A percentile compares a stretch with the other conserved stretches of the same genome.
These are phyloP conservation scores for Enteromius afrohamiltoni DNA, from an alignment of 2,797 vertebrate species.

Conservation along the genomic window DNA sequence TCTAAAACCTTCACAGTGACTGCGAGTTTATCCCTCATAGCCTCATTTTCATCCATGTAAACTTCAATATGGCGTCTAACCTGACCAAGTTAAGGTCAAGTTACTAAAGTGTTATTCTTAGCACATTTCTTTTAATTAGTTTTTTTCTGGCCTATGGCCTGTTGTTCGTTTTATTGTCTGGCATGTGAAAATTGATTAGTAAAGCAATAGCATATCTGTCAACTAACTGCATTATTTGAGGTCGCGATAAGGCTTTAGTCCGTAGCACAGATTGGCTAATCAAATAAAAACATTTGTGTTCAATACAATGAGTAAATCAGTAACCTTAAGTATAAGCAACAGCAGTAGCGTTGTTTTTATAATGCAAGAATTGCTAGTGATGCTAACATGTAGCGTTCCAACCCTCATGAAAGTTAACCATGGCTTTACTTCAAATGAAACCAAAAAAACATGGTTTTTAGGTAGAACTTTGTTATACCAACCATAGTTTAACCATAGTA, in stretches of 20 bases:
- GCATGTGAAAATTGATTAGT: neutral
- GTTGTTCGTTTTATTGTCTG: neutral
- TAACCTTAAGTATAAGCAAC: neutral
- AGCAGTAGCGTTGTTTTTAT: neutral
- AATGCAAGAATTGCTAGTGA: too few relatives aligned
- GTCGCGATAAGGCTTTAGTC: neutral
- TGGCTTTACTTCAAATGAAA: too few relatives aligned
- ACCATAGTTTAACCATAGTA: too few relatives aligned
- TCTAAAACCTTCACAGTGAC: neutral
- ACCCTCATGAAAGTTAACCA: too few relatives aligned
- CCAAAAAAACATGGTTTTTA: too few relatives aligned
- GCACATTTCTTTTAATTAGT: neutral
- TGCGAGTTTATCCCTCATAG: neutral
- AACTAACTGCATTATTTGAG: neutral
- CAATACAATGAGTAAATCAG: too few relatives aligned
- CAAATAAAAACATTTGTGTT: too few relatives aligned
- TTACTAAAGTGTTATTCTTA: neutral
- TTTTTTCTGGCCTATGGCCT: neutral
- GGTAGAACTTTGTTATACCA: too few relatives aligned
- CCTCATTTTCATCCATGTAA: neutral
- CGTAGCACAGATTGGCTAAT: too few relatives aligned
- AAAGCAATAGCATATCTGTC: neutral
- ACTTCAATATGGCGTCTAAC: neutral
- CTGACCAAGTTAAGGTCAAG: neutral
- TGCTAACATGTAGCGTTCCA: too few relatives aligned